Percentiles rank a stretch among this genome's conserved stretches.
Conservation (phyloP, 2,888 invertebrate species). For the Baccha elongata region DNA sequence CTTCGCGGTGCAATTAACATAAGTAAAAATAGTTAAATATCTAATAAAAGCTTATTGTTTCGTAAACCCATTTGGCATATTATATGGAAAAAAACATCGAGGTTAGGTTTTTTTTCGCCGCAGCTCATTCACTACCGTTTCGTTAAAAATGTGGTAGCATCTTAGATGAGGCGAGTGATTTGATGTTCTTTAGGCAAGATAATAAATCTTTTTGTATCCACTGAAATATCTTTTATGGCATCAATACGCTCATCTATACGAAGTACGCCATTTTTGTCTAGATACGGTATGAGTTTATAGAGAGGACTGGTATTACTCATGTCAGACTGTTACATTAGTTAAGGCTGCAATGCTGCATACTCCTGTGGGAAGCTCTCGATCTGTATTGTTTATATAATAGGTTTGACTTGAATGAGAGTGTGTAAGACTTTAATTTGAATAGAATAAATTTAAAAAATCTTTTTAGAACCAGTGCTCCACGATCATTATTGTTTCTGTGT, state of each 20-base stretch:
- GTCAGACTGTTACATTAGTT: neutral
- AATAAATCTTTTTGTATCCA: conserved; percentile 50
- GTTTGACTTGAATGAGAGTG: too few species aligned
- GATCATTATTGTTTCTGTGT: too few species aligned
- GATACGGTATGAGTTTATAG: conserved; percentile 25
- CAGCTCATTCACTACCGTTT: too few species aligned
- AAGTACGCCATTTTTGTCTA: conserved; percentile 39
- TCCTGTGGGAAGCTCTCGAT: neutral
- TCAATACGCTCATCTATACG: conserved; percentile 45
- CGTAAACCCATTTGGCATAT: too few species aligned
- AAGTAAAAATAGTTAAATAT: too few species aligned
- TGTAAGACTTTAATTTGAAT: too few species aligned
- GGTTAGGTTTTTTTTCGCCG: too few species aligned
- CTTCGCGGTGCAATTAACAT: too few species aligned
- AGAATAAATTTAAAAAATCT: too few species aligned
- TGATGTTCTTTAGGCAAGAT: conserved; percentile 41
- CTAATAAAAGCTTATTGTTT: too few species aligned
- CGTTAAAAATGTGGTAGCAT: conserved; percentile 16
- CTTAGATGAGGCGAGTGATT: conserved; percentile 20
- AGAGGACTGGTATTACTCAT: conserved; percentile 1
- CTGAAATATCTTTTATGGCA: conserved; percentile 22
- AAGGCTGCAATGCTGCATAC: neutral
- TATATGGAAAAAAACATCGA: too few species aligned
- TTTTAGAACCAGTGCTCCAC: too few species aligned
- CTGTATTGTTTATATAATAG: conserved; percentile 28